phyloP scores from a whole-genome alignment of 2,113 vertebrate species.

The Pygoscelis antarcticus region DNA sequence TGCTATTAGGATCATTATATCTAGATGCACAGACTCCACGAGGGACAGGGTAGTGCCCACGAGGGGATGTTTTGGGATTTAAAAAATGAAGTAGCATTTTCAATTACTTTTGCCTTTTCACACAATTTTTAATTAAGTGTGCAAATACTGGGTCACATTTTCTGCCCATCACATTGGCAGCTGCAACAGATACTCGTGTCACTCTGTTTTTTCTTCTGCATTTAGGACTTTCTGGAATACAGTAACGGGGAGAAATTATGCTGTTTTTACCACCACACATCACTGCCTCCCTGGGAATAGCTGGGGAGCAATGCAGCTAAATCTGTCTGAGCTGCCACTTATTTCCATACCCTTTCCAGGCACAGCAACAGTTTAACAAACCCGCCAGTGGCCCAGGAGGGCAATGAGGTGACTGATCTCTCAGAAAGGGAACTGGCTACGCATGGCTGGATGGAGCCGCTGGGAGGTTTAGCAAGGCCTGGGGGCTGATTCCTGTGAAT shows the following conservation, averaged over 20 bases:
- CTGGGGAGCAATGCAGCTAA: background rate
- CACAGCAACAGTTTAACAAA: background rate
- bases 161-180: background rate
- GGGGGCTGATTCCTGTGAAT: background rate
- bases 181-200: background rate
- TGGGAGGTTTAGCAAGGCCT: background rate
- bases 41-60: background rate
- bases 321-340: background rate
- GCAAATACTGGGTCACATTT: background rate
- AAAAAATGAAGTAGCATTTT: background rate
- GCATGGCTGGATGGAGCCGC: background rate
- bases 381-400: background rate
- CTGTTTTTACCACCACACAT: background rate
- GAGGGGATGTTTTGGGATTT: background rate
- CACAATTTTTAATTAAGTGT: background rate
- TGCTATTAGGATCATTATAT: background rate
- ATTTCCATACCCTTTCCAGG: background rate
- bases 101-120: background rate
- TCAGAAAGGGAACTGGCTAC: background rate
- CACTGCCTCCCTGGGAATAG: background rate
- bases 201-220: background rate
- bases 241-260: background rate
- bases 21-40: background rate
- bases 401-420: background rate
- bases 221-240: background rate